Base-by-base conservation (phyloP, 2,113 vertebrate species). In the Rhinoderma darwinii region DNA sequence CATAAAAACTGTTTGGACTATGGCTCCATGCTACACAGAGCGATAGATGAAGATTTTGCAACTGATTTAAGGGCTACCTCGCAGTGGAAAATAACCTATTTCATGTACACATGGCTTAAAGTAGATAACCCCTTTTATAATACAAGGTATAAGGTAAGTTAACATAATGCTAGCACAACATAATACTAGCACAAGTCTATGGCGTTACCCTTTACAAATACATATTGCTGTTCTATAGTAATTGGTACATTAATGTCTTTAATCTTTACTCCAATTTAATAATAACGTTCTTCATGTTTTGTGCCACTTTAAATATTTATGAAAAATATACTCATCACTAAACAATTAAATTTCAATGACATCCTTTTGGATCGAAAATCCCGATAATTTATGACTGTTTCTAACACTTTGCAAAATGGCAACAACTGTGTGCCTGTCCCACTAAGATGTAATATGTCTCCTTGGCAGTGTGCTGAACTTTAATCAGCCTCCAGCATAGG, bases 391-490 rank as follows among this genome's bases (percentile, higher is more conserved):
- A 56, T 83, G n/a, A 59, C 79, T 30, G 54, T 54, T 78, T 80
- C 84, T 80, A 81, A 50, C n/a, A 59, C 47, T 39, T 44, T 61
- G 43, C 17, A 86, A 61, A 80, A 51, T 88, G 89, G 88, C 88
- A 76, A 27, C 75, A 78, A 77, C 3, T 86, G 82, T 88, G 79
- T 89, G 88, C 86, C 83, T 89, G 89, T 87, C 86, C 88, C 90
- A 89, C 77, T 85, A 90, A 83, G 70, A 86, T 84, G 83, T 89
- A 90, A 51, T 59, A 59, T 75, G 84, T 90, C 88, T 89, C 89
- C 89, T 91, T 84, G 86, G 88, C 88, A 91, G 88, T 84, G 72
- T 20, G 68, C 68, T 89, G 82, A 15, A 51, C 75, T 91, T 91
- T 85, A 47, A 79, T 63, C 83, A 90, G 59, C 84, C 74, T 66